phyloP scores from a whole-genome alignment of 1,140 invertebrate genomes.

The Apis dorsata region DNA sequence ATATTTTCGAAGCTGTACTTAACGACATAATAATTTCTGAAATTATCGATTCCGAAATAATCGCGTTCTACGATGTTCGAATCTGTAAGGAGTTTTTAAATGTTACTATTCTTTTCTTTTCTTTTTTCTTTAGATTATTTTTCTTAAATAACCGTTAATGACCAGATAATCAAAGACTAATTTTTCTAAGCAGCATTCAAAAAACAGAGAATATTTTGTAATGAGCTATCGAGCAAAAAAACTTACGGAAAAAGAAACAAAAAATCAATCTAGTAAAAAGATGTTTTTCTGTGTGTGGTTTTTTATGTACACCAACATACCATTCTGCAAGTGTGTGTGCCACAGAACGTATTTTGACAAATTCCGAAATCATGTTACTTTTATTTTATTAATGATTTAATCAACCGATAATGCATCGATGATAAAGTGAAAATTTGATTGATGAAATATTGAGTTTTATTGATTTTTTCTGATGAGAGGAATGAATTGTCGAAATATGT shows the following conservation, averaged over 20 bases:
- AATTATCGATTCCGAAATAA: not conserved
- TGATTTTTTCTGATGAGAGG: slow-evolving; percentile 6
- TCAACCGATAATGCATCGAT: slow-evolving; percentile 25
- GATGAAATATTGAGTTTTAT: slow-evolving; percentile 12
- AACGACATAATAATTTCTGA: not conserved
- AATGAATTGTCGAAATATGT: slow-evolving; percentile 72
- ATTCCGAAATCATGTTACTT: slow-evolving; percentile 13
- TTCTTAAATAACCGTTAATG: slow-evolving; percentile 41
- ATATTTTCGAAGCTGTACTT: not conserved
- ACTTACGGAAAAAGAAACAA: slow-evolving; percentile 66
- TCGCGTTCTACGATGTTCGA: slow-evolving; percentile 28
- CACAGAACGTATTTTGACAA: slow-evolving; percentile 74
- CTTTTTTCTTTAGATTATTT: not conserved
- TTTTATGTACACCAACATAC: slow-evolving; percentile 81
- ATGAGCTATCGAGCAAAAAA: slow-evolving; percentile 70
- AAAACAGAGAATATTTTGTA: slow-evolving; percentile 69
- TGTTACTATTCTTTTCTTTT: not conserved
- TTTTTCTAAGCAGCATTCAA: slow-evolving; percentile 78
- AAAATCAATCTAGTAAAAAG: slow-evolving; percentile 72
- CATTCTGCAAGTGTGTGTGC: slow-evolving; percentile 79
- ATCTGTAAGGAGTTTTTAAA: slow-evolving; percentile 44
- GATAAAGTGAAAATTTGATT: slow-evolving; percentile 3
- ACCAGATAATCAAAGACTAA: slow-evolving; percentile 70
- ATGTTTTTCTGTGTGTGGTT: slow-evolving; percentile 78
- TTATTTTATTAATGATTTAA: slow-evolving; percentile 12